Conservation (phyloP, 2,888 invertebrate species). For the Craniophora ligustri region DNA sequence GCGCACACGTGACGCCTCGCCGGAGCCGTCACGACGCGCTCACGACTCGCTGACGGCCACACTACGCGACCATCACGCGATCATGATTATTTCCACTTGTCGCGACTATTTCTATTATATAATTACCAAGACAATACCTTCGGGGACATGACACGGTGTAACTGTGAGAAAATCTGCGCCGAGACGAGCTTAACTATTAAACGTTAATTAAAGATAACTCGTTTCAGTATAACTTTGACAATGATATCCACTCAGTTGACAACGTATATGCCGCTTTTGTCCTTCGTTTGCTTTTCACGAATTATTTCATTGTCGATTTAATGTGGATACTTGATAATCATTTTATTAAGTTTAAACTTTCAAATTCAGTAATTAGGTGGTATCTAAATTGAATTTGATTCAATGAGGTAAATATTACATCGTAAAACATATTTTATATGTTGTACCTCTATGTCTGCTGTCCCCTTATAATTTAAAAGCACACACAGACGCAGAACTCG, state of each 20-base stretch:
- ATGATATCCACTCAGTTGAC: neutral
- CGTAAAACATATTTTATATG: too few species aligned
- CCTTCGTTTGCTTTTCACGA: neutral
- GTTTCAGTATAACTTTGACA: neutral
- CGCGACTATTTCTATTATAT: slow-evolving; percentile 16
- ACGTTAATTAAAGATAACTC: neutral
- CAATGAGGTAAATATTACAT: too few species aligned
- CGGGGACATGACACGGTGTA: slow-evolving; percentile 1
- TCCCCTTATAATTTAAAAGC: neutral
- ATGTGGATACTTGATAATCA: neutral
- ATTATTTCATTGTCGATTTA: too few species aligned
- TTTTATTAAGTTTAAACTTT: too few species aligned
- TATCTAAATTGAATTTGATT: too few species aligned
- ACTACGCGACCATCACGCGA: slow-evolving; percentile 31
- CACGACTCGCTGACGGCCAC: neutral
- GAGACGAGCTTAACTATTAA: neutral
- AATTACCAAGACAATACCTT: slow-evolving; percentile 29
- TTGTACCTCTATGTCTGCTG: neutral
- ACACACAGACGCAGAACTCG: too few species aligned
- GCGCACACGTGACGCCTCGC: too few species aligned
- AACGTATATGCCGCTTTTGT: neutral
- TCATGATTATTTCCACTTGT: slow-evolving; percentile 17
- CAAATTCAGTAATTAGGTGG: too few species aligned
- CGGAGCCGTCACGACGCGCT: neutral
- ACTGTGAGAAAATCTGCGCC: slow-evolving; percentile 23